Evolutionary conservation across 2,113 vertebrate species (phyloP).

Genomic region (Tupaia tana): DNA sequence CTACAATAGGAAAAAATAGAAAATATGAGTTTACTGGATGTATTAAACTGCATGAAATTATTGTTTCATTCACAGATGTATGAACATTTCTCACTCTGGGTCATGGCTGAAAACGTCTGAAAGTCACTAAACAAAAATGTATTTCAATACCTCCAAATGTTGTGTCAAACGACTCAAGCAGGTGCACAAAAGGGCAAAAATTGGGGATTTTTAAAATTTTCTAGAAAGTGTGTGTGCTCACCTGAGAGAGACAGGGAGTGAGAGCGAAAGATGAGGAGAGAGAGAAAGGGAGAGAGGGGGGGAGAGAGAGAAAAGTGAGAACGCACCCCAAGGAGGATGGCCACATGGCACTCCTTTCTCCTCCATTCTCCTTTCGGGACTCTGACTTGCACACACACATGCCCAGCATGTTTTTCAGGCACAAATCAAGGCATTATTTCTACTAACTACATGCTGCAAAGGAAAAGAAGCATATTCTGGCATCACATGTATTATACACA

Average conservation of each 20-base stretch:
- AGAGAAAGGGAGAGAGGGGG: too few relatives aligned
- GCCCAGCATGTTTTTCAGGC: too few relatives aligned
- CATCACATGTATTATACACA: not conserved
- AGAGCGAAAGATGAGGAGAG: not conserved
- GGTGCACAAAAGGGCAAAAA: not conserved
- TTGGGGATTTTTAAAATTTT: not conserved
- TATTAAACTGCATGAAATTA: not conserved
- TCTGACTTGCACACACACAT: too few relatives aligned
- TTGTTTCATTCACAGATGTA: not conserved
- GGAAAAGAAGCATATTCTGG: not conserved
- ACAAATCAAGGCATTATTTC: not conserved
- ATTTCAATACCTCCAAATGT: not conserved
- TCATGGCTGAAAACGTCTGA: not conserved
- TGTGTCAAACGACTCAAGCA: slow-evolving; percentile 15
- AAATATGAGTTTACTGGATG: not conserved
- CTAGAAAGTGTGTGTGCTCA: too few relatives aligned
- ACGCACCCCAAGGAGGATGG: too few relatives aligned
- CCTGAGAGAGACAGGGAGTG: too few relatives aligned
- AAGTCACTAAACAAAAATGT: not conserved
- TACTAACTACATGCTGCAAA: not conserved
- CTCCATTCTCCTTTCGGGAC: too few relatives aligned
- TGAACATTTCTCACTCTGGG: not conserved
- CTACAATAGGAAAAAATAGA: not conserved
- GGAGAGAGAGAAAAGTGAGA: too few relatives aligned
- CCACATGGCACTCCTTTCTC: too few relatives aligned